These are phyloP conservation scores for Drosophila cardini DNA, from an alignment of 1,140 invertebrate species.

Conservation along the genomic window DNA sequence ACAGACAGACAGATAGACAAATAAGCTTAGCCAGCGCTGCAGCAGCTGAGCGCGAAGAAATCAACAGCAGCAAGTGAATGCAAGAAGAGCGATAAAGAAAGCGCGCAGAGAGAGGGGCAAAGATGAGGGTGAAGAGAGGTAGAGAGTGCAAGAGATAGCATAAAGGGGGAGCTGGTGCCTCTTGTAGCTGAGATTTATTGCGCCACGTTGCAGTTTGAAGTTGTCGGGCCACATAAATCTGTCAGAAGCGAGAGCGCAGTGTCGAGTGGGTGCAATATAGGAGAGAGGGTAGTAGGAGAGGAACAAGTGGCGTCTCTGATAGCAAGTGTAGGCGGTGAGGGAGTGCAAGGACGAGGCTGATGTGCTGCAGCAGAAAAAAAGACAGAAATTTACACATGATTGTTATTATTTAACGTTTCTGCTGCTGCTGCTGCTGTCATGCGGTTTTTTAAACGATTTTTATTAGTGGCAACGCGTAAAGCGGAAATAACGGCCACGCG, in stretches of 20 bases:
- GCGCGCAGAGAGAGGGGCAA: neutral
- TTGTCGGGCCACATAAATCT: conserved; percentile 74
- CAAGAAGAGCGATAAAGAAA: neutral
- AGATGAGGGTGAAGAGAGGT: neutral
- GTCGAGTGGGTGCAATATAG: conserved; percentile 4
- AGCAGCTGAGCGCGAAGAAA: conserved; percentile 19
- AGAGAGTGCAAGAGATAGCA: conserved; percentile 4
- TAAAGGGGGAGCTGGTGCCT: conserved; percentile 13
- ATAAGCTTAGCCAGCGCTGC: conserved; percentile 68
- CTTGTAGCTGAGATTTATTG: conserved; percentile 71
- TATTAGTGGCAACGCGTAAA: conserved; percentile 79
- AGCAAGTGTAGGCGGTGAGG: neutral
- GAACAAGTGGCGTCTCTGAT: neutral
- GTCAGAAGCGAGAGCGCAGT: conserved; percentile 31
- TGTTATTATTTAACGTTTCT: conserved; percentile 78
- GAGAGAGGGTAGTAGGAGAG: neutral
- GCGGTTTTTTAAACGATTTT: conserved; percentile 81
- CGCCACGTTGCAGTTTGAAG: conserved; percentile 77
- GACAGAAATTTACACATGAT: conserved; percentile 71
- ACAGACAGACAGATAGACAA: conserved; percentile 49
- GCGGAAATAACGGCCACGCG: conserved; percentile 80
- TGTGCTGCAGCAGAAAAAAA: conserved; percentile 5
- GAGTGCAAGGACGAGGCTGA: neutral
- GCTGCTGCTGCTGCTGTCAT: conserved; percentile 62
- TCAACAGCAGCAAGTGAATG: neutral